Conservation (phyloP, 1,140 invertebrate species). For the Heterodera carotae region DNA sequence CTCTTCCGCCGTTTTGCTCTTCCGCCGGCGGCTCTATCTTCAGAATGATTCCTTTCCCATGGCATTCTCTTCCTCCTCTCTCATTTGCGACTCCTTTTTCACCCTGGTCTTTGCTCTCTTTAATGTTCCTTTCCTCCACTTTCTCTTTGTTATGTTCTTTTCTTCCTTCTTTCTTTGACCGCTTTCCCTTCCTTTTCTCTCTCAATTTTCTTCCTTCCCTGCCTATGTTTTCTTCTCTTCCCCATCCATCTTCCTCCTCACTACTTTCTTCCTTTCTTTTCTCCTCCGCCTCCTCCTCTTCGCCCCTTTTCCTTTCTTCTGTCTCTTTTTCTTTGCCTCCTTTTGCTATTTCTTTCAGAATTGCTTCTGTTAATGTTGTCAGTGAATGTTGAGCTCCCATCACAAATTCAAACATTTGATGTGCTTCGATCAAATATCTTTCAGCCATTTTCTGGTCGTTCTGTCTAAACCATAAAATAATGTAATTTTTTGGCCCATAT, state of each 20-base stretch:
- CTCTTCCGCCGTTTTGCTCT: not conserved
- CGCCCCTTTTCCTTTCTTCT: not conserved
- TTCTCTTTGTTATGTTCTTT: slow-evolving; percentile 33
- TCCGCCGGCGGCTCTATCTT: not conserved
- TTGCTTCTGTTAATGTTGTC: slow-evolving; percentile 10
- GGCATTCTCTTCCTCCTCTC: not conserved
- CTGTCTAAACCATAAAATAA: not conserved
- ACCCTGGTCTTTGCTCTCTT: not conserved
- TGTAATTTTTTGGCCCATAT: not conserved
- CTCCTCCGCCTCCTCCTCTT: slow-evolving; percentile 1
- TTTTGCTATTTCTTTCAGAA: slow-evolving; percentile 19
- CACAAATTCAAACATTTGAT: slow-evolving; percentile 25
- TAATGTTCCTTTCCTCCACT: not conserved
- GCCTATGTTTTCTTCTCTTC: not conserved
- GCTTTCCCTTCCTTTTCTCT: not conserved
- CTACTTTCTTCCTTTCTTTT: not conserved
- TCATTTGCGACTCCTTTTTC: not conserved
- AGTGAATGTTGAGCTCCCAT: slow-evolving; percentile 26
- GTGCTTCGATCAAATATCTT: slow-evolving; percentile 15
- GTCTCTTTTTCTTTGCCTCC: not conserved
- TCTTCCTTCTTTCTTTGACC: not conserved
- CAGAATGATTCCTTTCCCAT: not conserved
- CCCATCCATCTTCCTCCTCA: not conserved
- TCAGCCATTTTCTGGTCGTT: not conserved
- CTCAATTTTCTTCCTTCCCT: slow-evolving; percentile 18